Evolutionary conservation across 2,797 vertebrate species (phyloP), one percentile per base, ranked within the genome.

Genomic region (Thamnophis elegans): DNA sequence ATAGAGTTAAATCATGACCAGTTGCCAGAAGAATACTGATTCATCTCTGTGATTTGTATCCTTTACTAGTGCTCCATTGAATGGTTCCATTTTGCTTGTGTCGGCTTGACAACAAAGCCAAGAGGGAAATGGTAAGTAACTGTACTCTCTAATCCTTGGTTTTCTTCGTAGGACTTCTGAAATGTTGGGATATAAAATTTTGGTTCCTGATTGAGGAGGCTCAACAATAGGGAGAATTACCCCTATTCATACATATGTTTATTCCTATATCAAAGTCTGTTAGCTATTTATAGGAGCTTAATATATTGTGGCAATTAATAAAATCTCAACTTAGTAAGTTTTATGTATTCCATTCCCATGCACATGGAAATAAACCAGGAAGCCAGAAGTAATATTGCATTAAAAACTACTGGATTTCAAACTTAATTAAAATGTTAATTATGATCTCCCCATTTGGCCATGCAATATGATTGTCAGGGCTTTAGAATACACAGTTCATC

Each of bases 61-160:
- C 91, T 89, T 58, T 73, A 25, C 68, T 97, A 99, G 99, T 99
- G 99, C 97, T 99, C 99, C 96, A 99, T 99, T 59, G 99, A 99
- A 96, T 99, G 99, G 99, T 99, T 99, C 98, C 99, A 99, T 97
- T 99, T 99, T 96, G 98, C 99, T 94, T 99, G 99, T 92, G 99
- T 99, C 95, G 99, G 99, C 93, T 98, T 99, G 96, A 99, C 98
- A 53, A 99, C 99, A 96, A 99, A 99, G 97, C 99, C 99, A 92
- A 98, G 99, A 97, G 99, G 99, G 94, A 99, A 99, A 98, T 99
- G 99, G 99, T 99, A 96, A 98, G 98, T 96, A 93, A 88, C 65
- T 42, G 32, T 85, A n/a, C 54, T 92, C 11, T 26, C 56, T 53
- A 47, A 12, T 91, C 4, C 3, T 12, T 36, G 0, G 0, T 88